Conservation (phyloP, 2,888 invertebrate genomes). For the Drosophila affinis region DNA sequence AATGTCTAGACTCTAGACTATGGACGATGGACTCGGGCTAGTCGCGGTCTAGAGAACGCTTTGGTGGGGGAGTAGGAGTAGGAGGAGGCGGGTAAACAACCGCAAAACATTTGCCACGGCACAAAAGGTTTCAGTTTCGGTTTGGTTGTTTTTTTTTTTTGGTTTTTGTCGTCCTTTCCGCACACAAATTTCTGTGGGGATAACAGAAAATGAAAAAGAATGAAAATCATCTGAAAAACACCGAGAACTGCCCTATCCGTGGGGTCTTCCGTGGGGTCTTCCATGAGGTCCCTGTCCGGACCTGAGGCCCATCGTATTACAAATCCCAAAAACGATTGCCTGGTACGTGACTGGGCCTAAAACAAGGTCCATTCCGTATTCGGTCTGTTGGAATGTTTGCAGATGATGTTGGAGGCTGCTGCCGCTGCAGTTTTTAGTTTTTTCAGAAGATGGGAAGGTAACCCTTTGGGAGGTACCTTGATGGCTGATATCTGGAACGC, state of each 20-base stretch:
- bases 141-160: constrained; percentile 41
- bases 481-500: background rate
- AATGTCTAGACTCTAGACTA: constrained; percentile 69
- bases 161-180: background rate
- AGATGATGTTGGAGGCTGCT: background rate
- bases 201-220: constrained; percentile 7
- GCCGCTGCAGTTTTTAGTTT: constrained; percentile 2
- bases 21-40: constrained; percentile 9
- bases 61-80: background rate
- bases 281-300: constrained; percentile 4
- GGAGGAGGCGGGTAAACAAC: constrained; percentile 38
- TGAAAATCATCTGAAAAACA: background rate
- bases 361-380: background rate
- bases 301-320: constrained; percentile 19
- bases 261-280: background rate
- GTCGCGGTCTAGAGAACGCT: background rate
- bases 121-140: constrained; percentile 58
- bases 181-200: constrained; percentile 23
- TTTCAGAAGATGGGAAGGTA: background rate
- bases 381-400: constrained; percentile 1
- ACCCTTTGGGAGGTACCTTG: background rate
- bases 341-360: constrained; percentile 20
- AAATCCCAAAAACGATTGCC: constrained; percentile 28
- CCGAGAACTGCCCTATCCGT: background rate
- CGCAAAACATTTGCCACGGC: constrained; percentile 60